Evolutionary conservation across 2,113 vertebrate genomes (phyloP), one percentile per base, ranked within the genome.

Genomic region (Alligator sinensis): DNA sequence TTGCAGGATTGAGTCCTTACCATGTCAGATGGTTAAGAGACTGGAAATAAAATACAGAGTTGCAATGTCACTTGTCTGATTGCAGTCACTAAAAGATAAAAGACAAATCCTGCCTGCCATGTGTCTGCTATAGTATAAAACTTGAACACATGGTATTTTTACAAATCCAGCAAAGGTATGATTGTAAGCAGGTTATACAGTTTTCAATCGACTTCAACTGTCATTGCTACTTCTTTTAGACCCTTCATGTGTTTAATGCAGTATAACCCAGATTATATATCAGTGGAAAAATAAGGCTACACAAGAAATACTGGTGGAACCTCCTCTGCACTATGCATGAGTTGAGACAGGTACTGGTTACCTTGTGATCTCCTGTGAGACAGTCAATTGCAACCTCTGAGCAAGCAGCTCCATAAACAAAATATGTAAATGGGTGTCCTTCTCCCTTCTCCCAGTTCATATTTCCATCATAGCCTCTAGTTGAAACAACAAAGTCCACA

Each of bases 301-400:
- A 70, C 19, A 38, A 75, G 66, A 6, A 81, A 80, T 17, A 4
- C 16, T 17, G 28, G 6, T 15, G 57, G 64, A 79, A 78, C 10
- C 8, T 86, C 21, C 28, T 13, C 30, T 18, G 68, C 16, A 13
- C 17, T 66, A 75, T 77, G 28, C 57, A 82, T 61, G 86, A 82
- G 4, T 59, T 82, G 21, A 5, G 15, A 78, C 11, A 14, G 14
- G 59, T 16, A 61, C 9, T 88, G 91, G 89, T 92, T 97, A 99
- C 99, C 98, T 98, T 98, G 97, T 98, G 99, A 95, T 98, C 98
- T 88, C 99, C 99, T 0, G 98, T 99, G 72, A 99, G 97, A 87
- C 98, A 98, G 97, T 99, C 98, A 92, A 99, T 98, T 98, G 99
- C 99, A 96, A 99, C 98, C 88, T 99, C 99, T 9, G 98, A 97